Base-by-base conservation (phyloP, 2,797 vertebrate genomes). In the Chelmon rostratus region DNA sequence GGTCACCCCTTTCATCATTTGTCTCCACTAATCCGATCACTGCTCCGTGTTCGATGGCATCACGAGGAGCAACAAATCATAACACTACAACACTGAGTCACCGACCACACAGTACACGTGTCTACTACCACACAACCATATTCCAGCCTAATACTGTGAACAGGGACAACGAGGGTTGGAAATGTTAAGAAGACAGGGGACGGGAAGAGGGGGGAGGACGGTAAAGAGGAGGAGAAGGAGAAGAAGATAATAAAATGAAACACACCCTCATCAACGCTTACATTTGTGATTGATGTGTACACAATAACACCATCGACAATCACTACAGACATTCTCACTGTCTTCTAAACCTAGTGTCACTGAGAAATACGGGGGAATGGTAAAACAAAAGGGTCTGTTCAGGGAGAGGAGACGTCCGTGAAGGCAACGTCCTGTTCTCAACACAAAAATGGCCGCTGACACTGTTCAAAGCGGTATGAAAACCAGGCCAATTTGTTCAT, bases 111-210 rank as follows among this genome's bases (percentile, higher is more conserved):
- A 86, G 84, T 89, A 92, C 84, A 96, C 91, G 93, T 90, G 94
- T 94, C 92, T 91, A 94, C 91, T 92, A 95, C 93, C 94, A 88
- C 93, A 93, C 92, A 79, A 91, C 92, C 93, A 93, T 87, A 94
- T 77, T 94, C 93, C 92, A 91, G 84, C 89, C 93, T 94, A 95
- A 90, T 93, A 95, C 94, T 92, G 94, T 91, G 92, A 93, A 94
- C 93, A 87, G 89, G 89, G 80, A 93, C 87, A 81, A 89, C 82
- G 2, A 85, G 83, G 85, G 71, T 50, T 5, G 77, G 81, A 81
- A 81, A 91, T 87, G 79, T 81, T 77, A 68, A 83, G 47, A 85
- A 85, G 77, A 84, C 75, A 49, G 57, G 84, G 53, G 18, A 86
- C 62, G 11, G 5, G 78, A 42, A 70, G 38, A 59, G 33, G 77